Percentiles rank a stretch among this genome's conserved stretches.
Evolutionary conservation across 2,797 vertebrate genomes (phyloP).

Genomic region (Dryobates pubescens): DNA sequence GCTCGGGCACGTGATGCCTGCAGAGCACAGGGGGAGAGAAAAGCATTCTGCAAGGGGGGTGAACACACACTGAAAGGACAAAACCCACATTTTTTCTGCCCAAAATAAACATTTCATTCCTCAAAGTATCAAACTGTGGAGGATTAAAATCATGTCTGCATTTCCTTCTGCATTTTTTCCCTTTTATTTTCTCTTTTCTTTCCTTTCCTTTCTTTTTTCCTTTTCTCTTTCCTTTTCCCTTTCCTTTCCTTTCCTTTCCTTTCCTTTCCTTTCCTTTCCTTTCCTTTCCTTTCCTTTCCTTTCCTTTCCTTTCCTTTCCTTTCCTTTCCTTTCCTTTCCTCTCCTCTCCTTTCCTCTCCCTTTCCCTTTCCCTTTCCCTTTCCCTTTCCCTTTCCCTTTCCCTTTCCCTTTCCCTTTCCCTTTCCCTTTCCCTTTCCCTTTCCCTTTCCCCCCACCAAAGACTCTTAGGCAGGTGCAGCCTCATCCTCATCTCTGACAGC

Average conservation of each 20-base stretch:
- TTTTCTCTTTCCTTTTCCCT: no score
- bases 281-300: no score
- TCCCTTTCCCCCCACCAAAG: no score
- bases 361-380: no score
- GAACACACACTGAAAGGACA: background rate
- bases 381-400: no score
- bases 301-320: no score
- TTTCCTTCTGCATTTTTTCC: background rate
- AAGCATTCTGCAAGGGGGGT: background rate
- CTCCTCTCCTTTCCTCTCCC: background rate
- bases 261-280: no score
- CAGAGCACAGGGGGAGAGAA: background rate
- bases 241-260: no score
- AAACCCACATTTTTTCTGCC: background rate
- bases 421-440: no score
- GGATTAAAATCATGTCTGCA: background rate
- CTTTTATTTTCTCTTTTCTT: no score
- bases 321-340: background rate
- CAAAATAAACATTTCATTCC: background rate
- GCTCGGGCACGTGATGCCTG: rapidly evolving
- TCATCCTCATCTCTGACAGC: background rate
- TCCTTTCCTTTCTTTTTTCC: no score
- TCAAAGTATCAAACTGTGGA: background rate
- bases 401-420: no score
- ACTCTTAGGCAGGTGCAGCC: background rate